Base-by-base conservation (phyloP, 2,797 vertebrate genomes). In the Pseudochaenichthys georgianus region DNA sequence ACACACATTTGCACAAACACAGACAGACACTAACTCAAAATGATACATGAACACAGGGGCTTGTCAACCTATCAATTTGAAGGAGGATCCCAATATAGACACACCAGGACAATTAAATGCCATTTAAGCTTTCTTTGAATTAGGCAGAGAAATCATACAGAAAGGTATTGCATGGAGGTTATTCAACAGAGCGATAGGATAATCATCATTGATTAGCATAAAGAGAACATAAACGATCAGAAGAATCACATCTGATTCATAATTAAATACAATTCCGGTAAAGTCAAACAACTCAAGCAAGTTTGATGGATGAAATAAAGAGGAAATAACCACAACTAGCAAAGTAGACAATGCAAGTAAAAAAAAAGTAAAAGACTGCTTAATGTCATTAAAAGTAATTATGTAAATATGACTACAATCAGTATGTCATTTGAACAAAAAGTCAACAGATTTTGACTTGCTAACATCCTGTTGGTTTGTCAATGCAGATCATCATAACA, bases 31-130 rank as follows among this genome's bases (percentile, higher is more conserved):
- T 53, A 54, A 83, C 51, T 82, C 67, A 62, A 69, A 83, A 72
- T 77, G 47, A 81, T 60, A 64, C 34, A 51, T 38, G 21, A 68
- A 62, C 31, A 70, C 21, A 16, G 53, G 57, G 38, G 51, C 60
- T 61, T 83, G 80, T 80, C 81, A 77, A 72, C 28, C 38, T 64
- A 77, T 73, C 57, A 75, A 31, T 43, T 53, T 66, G 60, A 79
- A 69, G 17, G 28, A 46, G 38, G 43, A n/a, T 72, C 45, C 71
- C 21, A 75, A 52, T 72, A 54, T 43, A 66, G 46, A 64, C 66
- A 67, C 38, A 57, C 19, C 57, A 68, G 67, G 77, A 78, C 38
- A 69, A 77, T 73, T 47, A 76, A 77, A 66, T 64, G 62, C 19
- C 13, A 61, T 63, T 80, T 67, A 46, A 74, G 58, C 5, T 69